A percentile compares a stretch with the other conserved stretches of the same genome.
Evolutionary conservation across 2,797 vertebrate species (phyloP).

Genomic region (Brachyalestes nurse): DNA sequence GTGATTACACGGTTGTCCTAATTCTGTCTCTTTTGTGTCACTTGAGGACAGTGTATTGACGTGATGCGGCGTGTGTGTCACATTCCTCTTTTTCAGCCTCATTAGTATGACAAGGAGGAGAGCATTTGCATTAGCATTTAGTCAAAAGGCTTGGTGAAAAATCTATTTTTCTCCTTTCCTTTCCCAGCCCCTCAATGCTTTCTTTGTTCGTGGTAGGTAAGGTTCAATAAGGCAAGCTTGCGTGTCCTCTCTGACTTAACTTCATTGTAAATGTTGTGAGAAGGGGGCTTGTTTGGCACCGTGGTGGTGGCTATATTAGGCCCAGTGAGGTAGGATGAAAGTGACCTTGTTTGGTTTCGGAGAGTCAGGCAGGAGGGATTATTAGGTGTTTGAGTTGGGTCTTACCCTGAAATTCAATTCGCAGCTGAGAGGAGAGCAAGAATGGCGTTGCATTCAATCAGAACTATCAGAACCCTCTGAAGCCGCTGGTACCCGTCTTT

Average conservation of each 20-base stretch:
- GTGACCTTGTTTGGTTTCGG: slow-evolving; percentile 71
- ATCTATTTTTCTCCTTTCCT: background rate
- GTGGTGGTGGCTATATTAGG: slow-evolving; percentile 31
- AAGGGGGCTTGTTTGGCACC: slow-evolving; percentile 28
- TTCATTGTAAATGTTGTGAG: slow-evolving; percentile 46
- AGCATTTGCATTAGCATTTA: slow-evolving; percentile 21
- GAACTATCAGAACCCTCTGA: slow-evolving; percentile 1
- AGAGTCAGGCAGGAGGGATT: slow-evolving; percentile 68
- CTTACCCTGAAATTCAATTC: slow-evolving; percentile 74
- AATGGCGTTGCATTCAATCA: slow-evolving; percentile 63
- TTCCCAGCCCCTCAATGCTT: slow-evolving; percentile 3
- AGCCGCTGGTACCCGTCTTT: slow-evolving; percentile 25
- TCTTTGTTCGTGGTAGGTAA: slow-evolving; percentile 28
- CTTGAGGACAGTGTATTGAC: background rate
- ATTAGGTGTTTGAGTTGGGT: slow-evolving; percentile 73
- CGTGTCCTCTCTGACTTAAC: slow-evolving; percentile 40
- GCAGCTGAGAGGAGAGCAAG: slow-evolving; percentile 44
- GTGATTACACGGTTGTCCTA: background rate
- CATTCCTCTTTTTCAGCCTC: background rate
- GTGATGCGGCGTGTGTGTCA: background rate
- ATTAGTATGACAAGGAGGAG: background rate
- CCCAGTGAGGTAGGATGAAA: slow-evolving; percentile 53
- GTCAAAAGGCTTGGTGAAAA: slow-evolving; percentile 16
- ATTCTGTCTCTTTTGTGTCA: background rate
- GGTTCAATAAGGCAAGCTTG: slow-evolving; percentile 38